Base-by-base conservation (phyloP, 1,140 invertebrate species). In the Bombus confusus region DNA sequence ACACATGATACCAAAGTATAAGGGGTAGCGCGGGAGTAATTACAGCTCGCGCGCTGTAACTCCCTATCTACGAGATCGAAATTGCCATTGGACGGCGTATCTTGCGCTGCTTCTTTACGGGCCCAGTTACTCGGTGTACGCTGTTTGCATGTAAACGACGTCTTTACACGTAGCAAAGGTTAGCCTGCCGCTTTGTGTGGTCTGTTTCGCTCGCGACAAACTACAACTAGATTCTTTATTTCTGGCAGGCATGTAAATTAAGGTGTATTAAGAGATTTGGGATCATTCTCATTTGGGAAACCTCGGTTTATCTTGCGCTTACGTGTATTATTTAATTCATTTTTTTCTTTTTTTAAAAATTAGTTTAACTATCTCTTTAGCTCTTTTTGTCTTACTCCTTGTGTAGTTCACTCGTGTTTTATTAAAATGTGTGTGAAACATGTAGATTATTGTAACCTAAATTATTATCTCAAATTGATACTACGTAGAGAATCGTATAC, bases 81-180 rank as follows among this genome's bases (percentile, higher is more conserved):
- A 91, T 91, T 91, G 91, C 91, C 85, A 90, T 89, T 90, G 88
- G 86, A 87, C 90, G 85, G 86, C 84, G 90, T 91, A 91, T 91
- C 91, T 91, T 90, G 88, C 87, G 88, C 84, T 73, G 89, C 91
- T 92, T 92, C 91, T 92, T 92, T 92, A 91, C 88, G 91, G 89
- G 76, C 87, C 68, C 88, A 77, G 91, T 90, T 91, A 91, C 88
- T 81, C 85, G 82, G 69, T 78, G 74, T 80, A 86, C 87, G 83
- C 81, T 90, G 85, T 90, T 91, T 91, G 91, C 90, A 92, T 91
- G 90, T 92, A 92, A 92, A 92, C 89, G 91, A 91, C 91, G 91
- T 86, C 83, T 86, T 91, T 86, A 91, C 85, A 90, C 87, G 88
- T 88, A 90, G 52, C 90, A 79, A 91, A 91, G 90, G 88, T 91